phyloP scores from a whole-genome alignment of 2,888 invertebrate species.

The Acanthosoma haemorrhoidale region DNA sequence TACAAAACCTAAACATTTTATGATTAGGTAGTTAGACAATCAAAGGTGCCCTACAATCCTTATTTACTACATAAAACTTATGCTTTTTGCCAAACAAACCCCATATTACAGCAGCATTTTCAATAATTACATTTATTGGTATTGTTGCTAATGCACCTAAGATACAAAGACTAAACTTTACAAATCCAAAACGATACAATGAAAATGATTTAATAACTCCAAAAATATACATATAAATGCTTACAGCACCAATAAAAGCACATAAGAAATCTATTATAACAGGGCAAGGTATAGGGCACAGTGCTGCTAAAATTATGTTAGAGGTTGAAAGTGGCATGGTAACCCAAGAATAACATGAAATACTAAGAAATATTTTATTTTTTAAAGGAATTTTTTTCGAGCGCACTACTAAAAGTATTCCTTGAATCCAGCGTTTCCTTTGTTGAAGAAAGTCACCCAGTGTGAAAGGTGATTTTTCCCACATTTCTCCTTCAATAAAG shows the following conservation, averaged over 20 bases:
- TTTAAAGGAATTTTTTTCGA: slow-evolving; percentile 73
- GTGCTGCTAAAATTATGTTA: slow-evolving; percentile 74
- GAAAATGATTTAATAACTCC: slow-evolving; percentile 96
- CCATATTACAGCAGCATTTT: slow-evolving; percentile 92
- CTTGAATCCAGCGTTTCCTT: slow-evolving; percentile 92
- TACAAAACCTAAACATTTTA: too few species aligned
- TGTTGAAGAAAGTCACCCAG: slow-evolving; percentile 93
- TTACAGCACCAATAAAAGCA: slow-evolving; percentile 87
- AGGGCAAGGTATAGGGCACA: slow-evolving; percentile 84
- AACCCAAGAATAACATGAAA: slow-evolving; percentile 93
- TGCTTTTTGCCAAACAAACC: slow-evolving; percentile 91
- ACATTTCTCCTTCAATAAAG: slow-evolving; percentile 97
- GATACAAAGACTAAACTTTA: slow-evolving; percentile 72
- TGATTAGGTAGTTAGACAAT: background rate
- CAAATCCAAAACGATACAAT: slow-evolving; percentile 74
- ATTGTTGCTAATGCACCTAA: slow-evolving; percentile 83
- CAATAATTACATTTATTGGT: slow-evolving; percentile 88
- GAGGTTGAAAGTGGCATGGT: slow-evolving; percentile 89
- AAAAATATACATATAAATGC: slow-evolving; percentile 96
- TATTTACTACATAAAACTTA: slow-evolving; percentile 95
- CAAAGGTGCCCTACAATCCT: slow-evolving; percentile 59
- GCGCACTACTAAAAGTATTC: slow-evolving; percentile 82
- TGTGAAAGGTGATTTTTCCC: slow-evolving; percentile 95
- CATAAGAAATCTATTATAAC: slow-evolving; percentile 77
- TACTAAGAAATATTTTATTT: slow-evolving; percentile 73